Conservation (phyloP, 2,888 invertebrate genomes). For the Ormyrus pomaceus region DNA sequence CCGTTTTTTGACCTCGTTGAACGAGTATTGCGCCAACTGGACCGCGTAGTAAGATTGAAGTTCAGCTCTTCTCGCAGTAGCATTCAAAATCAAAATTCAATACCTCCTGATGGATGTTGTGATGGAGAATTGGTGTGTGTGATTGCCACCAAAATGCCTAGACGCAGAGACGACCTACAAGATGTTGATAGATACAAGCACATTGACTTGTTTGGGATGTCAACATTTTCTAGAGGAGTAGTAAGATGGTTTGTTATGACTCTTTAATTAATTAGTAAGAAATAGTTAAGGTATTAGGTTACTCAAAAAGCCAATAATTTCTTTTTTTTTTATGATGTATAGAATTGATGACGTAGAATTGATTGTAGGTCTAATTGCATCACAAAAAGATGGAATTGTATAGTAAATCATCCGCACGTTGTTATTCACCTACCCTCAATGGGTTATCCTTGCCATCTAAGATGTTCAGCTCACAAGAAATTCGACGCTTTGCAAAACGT, state of each 20-base stretch:
- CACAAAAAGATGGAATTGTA: slow-evolving; percentile 58
- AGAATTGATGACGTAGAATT: neutral
- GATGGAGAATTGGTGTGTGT: no score
- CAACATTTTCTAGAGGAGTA: slow-evolving; percentile 57
- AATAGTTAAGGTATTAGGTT: no score
- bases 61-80: neutral
- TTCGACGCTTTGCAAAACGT: slow-evolving; percentile 59
- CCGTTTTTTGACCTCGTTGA: slow-evolving; percentile 56
- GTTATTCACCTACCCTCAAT: slow-evolving; percentile 61
- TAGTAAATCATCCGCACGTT: slow-evolving; percentile 54
- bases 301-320: no score
- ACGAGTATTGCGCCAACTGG: slow-evolving; percentile 46
- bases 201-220: slow-evolving; percentile 54
- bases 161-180: slow-evolving; percentile 50
- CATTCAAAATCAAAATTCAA: no score
- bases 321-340: no score
- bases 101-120: no score
- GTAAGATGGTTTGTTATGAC: slow-evolving; percentile 57
- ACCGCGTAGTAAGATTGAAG: slow-evolving; percentile 1
- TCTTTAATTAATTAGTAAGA: no score
- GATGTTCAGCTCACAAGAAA: slow-evolving; percentile 43
- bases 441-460: slow-evolving; percentile 57
- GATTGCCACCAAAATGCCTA: neutral
- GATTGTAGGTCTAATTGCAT: slow-evolving; percentile 57
- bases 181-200: slow-evolving; percentile 57